These are phyloP conservation scores for Gymnocephalus cernua DNA, from an alignment of 2,113 vertebrate genomes.

Conservation along the genomic window DNA sequence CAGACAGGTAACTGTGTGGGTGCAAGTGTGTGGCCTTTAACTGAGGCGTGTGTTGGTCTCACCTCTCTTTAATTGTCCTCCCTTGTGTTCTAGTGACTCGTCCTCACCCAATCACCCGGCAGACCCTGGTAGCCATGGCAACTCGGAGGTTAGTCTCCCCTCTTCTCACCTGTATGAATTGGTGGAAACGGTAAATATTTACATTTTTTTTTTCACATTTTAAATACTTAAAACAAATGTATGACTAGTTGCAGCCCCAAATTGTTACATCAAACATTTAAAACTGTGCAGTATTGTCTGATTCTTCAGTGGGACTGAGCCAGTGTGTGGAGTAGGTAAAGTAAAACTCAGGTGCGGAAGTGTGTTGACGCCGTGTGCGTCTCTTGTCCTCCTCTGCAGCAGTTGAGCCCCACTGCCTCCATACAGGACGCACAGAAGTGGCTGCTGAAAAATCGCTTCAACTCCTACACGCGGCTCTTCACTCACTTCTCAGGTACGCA, in stretches of 20 bases:
- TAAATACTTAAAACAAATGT: background rate
- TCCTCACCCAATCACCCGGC: constrained; percentile 97
- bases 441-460: constrained; percentile 94
- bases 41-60: background rate
- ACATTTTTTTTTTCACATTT: background rate
- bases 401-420: constrained; percentile 92
- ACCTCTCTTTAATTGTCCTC: background rate
- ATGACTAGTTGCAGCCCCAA: background rate
- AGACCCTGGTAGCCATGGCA: constrained; percentile 86
- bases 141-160: constrained; percentile 87
- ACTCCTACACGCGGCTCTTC: constrained; percentile 91
- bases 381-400: constrained; percentile 75
- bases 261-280: background rate
- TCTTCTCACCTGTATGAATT: background rate
- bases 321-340: background rate
- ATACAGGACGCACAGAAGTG: constrained; percentile 95
- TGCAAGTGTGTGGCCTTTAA: background rate
- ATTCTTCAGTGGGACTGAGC: background rate
- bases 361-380: background rate
- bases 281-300: background rate
- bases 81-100: constrained; percentile 87
- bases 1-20: constrained; percentile 87
- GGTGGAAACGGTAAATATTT: background rate
- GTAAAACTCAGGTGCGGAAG: background rate
- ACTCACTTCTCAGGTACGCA: constrained; percentile 94